Evolutionary conservation across 2,797 vertebrate genomes (phyloP).

Genomic region (Alca torda): DNA sequence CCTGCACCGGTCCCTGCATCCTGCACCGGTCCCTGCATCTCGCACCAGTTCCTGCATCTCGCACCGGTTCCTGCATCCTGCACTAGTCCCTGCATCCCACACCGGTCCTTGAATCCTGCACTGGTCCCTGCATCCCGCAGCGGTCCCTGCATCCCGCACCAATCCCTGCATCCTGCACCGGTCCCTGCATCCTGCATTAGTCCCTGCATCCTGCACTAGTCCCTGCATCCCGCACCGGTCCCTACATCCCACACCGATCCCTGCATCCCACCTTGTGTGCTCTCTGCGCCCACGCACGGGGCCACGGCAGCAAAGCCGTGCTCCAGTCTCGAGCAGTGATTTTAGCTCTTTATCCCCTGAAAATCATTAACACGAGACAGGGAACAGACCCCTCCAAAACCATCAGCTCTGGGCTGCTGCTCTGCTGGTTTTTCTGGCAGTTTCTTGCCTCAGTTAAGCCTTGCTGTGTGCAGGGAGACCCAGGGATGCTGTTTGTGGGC

Average conservation of each 20-base stretch:
- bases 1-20: no score
- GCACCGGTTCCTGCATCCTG: no score
- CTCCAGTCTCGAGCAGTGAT: background rate
- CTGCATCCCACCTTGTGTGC: background rate
- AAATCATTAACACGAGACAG: fast-evolving
- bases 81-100: no score
- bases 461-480: background rate
- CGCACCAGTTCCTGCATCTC: background rate
- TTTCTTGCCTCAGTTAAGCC: background rate
- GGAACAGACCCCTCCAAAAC: background rate
- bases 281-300: fast-evolving
- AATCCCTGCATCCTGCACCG: no score
- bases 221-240: background rate
- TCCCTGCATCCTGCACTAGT: background rate
- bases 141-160: no score
- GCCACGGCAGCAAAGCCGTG: fast-evolving
- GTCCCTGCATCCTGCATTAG: no score
- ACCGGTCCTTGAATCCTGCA: background rate
- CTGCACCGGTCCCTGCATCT: no score
- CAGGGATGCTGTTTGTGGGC: background rate
- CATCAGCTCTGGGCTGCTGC: background rate
- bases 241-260: no score
- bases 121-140: no score
- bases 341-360: fast-evolving
- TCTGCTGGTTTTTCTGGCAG: background rate